Base-by-base conservation (phyloP, 2,113 vertebrate genomes). In the Grammomys dolichurus region DNA sequence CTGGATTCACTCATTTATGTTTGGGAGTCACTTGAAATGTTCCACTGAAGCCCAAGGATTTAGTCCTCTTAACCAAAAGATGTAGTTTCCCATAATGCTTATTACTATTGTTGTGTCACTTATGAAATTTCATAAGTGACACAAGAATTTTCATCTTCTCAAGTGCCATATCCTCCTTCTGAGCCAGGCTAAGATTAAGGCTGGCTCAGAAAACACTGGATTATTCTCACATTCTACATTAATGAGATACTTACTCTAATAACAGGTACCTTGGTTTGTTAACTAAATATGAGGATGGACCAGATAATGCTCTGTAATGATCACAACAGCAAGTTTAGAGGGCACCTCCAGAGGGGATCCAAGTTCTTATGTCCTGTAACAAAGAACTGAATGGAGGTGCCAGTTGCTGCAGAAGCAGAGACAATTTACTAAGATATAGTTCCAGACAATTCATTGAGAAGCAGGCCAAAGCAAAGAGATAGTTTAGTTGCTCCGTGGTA, bases 241-340 rank as follows among this genome's bases (percentile, higher is more conserved):
- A 31, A 72, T 81, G 76, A 80, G 3, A 65, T 48, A 7, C 87
- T 70, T 22, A n/a, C 20, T 56, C n/a, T 84, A 87, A 81, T 33
- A 85, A 91, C n/a, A 2, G 54, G 70, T n/a, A 43, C n/a, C n/a
- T 95, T 67, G 2, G 22, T 87, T 78, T 94, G 40, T 51, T 96
- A 56, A 26, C 10, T 87, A 85, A 88, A 36, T 89, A 60, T 80
- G 16, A 87, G 11, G 2, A 8, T 40, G 14, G 22, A 87, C 24
- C 40, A 82, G 40, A 75, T 70, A 65, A 77, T 69, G 48, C 48
- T 72, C 36, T 10, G 0, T 17, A 69, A 54, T 16, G 31, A 16
- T 54, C 2, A 4, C 54, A 24, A 88, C 8, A 88, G 36, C 36
- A 73, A 56, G 69, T n/a, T 73, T 36, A 0, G 4, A 88, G 22